These are phyloP conservation scores for Drosophila pruinosa DNA, from an alignment of 1,140 invertebrate species.

Conservation along the genomic window DNA sequence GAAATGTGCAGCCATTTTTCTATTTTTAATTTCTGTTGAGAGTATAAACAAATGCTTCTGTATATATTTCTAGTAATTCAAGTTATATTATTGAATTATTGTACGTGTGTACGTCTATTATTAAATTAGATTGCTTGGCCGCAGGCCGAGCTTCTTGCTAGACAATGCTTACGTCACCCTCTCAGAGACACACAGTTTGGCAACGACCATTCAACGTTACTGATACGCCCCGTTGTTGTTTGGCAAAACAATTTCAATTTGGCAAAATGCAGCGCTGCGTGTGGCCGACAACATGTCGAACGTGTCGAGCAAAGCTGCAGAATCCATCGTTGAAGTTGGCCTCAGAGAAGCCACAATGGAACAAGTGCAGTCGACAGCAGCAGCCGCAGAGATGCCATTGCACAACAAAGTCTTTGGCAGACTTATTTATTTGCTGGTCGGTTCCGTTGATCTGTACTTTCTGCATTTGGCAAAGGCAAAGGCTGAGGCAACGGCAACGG, in stretches of 20 bases:
- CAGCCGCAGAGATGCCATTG: constrained; percentile 61
- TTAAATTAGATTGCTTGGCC: background rate
- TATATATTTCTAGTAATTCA: too few species aligned
- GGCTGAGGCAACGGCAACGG: too few species aligned
- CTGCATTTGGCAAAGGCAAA: constrained; percentile 72
- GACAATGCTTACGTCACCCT: constrained; percentile 8
- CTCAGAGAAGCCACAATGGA: background rate
- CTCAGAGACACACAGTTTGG: background rate
- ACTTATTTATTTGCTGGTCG: constrained; percentile 69
- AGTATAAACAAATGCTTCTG: constrained; percentile 4
- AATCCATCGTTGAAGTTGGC: background rate
- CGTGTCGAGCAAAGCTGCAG: constrained; percentile 35
- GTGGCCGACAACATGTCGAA: constrained; percentile 66
- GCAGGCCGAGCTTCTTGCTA: background rate
- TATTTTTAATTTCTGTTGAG: constrained; percentile 8
- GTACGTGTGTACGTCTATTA: too few species aligned
- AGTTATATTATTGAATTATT: too few species aligned
- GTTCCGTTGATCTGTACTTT: constrained; percentile 36
- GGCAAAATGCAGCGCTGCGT: constrained; percentile 67
- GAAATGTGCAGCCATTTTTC: background rate
- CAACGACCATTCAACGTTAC: constrained; percentile 12
- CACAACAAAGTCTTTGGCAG: constrained; percentile 63
- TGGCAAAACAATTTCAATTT: constrained; percentile 74
- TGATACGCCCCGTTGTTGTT: constrained; percentile 44
- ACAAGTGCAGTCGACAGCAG: background rate